Percentiles rank a stretch among this genome's conserved stretches.
Conservation (phyloP, 2,113 vertebrate species). For the Macrotus californicus region DNA sequence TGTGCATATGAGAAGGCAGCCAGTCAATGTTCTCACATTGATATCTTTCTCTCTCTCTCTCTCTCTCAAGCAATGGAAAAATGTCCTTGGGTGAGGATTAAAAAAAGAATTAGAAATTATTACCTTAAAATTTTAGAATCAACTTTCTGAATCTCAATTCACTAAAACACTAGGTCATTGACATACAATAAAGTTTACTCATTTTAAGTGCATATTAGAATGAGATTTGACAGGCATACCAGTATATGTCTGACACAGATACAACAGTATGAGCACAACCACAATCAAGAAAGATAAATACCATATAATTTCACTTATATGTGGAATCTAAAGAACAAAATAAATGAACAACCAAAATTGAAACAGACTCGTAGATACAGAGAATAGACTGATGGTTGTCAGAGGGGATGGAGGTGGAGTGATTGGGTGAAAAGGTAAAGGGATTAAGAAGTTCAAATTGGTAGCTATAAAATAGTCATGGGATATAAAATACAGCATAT, state of each 20-base stretch:
- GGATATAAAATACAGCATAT: neutral
- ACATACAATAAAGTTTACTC: neutral
- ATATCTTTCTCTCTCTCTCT: too few relatives aligned
- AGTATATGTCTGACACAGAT: too few relatives aligned
- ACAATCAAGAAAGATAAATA: neutral
- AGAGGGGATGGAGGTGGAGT: neutral
- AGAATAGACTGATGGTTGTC: neutral
- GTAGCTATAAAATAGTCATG: neutral
- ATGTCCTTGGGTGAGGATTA: too few relatives aligned
- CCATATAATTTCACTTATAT: neutral
- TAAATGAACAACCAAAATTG: neutral
- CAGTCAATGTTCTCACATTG: too few relatives aligned
- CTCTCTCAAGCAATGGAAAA: too few relatives aligned
- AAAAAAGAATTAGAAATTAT: neutral
- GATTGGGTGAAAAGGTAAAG: neutral
- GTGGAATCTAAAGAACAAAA: neutral
- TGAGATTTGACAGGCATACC: neutral
- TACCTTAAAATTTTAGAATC: neutral
- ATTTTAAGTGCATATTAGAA: neutral
- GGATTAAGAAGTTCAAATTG: neutral
- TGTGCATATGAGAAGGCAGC: too few relatives aligned
- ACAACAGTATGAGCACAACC: neutral
- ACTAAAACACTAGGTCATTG: too few relatives aligned
- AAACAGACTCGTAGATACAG: neutral
- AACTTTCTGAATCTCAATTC: too few relatives aligned